Conservation (phyloP, 2,888 invertebrate genomes). For the Cantharis rufa region DNA sequence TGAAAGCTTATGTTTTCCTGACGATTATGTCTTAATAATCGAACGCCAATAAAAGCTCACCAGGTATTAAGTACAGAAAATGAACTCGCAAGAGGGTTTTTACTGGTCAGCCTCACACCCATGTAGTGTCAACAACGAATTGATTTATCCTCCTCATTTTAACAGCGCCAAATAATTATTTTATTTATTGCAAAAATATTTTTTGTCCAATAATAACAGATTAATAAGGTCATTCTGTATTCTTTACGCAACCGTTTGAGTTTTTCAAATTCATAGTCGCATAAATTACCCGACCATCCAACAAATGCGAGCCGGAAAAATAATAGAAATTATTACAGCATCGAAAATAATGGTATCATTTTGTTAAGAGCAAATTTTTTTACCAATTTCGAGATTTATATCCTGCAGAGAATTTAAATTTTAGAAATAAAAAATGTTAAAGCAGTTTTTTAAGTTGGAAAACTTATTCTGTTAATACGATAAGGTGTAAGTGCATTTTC, state of each 20-base stretch:
- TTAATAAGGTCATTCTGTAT: neutral
- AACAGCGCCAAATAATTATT: neutral
- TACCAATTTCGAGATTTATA: no score
- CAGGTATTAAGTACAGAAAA: neutral
- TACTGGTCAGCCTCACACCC: neutral
- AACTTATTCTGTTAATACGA: neutral
- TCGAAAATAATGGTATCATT: neutral
- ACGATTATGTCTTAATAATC: neutral
- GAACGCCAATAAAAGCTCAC: neutral
- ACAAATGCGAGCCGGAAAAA: neutral
- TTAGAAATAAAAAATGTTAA: no score
- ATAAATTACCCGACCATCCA: neutral
- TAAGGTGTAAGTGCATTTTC: neutral
- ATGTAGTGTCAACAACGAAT: neutral
- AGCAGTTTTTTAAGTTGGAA: neutral
- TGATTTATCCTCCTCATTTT: neutral
- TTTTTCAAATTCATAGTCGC: no score
- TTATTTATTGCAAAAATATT: neutral
- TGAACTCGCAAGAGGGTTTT: neutral
- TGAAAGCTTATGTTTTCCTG: neutral
- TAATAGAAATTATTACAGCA: neutral
- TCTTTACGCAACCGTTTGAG: no score
- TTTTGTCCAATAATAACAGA: neutral
- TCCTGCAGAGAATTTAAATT: no score
- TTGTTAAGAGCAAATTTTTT: neutral